These are phyloP conservation scores for Solea senegalensis DNA, from an alignment of 2,113 vertebrate species.

Conservation along the genomic window DNA sequence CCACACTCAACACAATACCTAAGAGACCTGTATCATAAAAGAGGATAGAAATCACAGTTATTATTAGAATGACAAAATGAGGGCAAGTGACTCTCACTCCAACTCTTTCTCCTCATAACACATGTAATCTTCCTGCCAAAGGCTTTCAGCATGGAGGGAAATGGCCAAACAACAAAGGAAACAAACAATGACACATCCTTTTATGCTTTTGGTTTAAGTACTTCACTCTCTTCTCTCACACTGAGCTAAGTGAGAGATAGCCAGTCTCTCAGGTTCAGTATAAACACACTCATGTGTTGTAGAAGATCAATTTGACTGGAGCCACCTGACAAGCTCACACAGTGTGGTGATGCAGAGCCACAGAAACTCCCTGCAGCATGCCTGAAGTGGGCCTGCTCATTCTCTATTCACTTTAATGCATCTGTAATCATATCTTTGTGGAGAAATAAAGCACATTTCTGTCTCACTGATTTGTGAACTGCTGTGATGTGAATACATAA, in stretches of 20 bases:
- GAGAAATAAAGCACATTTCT: not conserved
- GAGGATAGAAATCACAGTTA: slow-evolving; percentile 19
- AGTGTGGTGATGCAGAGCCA: not conserved
- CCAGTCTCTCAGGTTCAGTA: slow-evolving; percentile 18
- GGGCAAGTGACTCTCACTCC: slow-evolving; percentile 19
- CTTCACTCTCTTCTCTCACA: slow-evolving; percentile 6
- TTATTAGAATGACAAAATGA: slow-evolving; percentile 41
- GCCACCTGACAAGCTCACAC: slow-evolving; percentile 5
- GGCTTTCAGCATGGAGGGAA: not conserved
- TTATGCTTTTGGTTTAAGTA: not conserved
- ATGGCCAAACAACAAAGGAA: not conserved
- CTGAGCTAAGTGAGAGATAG: slow-evolving; percentile 2
- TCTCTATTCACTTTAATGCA: not conserved
- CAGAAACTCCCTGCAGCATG: not conserved
- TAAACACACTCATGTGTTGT: not conserved
- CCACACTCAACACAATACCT: not conserved
- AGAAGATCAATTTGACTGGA: not conserved
- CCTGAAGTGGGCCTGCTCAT: not conserved
- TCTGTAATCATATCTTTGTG: not conserved
- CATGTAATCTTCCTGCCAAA: not conserved
- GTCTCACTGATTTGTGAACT: not conserved
- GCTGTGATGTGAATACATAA: not conserved
- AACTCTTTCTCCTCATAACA: not conserved
- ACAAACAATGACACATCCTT: not conserved
- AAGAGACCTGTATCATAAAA: not conserved